Evolutionary conservation across 2,113 vertebrate genomes (phyloP), one percentile per base, ranked within the genome.

Genomic region (Eudyptes chrysolophus): DNA sequence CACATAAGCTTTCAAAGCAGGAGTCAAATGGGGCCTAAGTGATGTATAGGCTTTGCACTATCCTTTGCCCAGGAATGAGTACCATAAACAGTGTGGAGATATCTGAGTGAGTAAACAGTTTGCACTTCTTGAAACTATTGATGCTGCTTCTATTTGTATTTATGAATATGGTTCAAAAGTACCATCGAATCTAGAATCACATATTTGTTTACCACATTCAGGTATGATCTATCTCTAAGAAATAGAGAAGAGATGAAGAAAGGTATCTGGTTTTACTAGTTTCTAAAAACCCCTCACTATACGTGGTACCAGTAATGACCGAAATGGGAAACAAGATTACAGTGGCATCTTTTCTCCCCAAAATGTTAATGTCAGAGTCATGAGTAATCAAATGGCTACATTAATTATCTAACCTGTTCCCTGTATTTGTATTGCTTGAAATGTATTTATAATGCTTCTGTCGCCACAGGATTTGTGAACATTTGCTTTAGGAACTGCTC

Each of bases 401-500:
- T 54, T 78, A 95, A 92, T 79, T 87, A 75, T 24, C 94, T 92
- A 55, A 89, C 87, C 89, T 64, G 55, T 57, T 90, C n/a, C 29
- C 46, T 81, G 49, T 66, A 54, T 88, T 89, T 92, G 82, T 94
- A 75, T 94, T 74, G 79, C 88, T 66, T 48, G 51, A 70, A 77
- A 55, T 64, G 30, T 66, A 86, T 93, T 95, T 93, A 48, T 85
- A 94, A 87, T 89, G 84, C 76, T 84, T 81, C 92, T 78, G 74
- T 78, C 4, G 0, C 71, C 88, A 82, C 7, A 78, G 65, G 69
- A 69, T 91, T 90, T 90, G 69, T 42, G 92, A 96, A 82, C 69
- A 80, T 83, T 88, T 89, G 78, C 89, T 89, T 94, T 69, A 58
- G 89, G 86, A 94, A 34, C 70, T 82, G 91, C 87, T 96, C 92